Percentiles rank a stretch among this genome's conserved stretches.
Conservation (phyloP, 2,797 vertebrate species). For the Agapornis canus region DNA sequence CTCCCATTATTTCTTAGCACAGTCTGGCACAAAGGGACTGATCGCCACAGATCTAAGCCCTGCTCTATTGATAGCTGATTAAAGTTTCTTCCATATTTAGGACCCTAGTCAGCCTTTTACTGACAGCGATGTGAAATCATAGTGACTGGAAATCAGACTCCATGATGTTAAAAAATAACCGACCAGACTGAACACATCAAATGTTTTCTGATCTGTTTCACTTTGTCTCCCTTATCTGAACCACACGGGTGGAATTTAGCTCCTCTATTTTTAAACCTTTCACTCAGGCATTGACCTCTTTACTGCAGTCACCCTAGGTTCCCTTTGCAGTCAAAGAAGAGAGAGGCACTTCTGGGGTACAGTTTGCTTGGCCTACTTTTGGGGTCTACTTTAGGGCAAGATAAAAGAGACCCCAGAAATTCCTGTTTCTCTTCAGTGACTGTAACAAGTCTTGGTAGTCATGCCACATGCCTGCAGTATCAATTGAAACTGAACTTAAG, state of each 20-base stretch:
- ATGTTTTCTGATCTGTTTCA: conserved; percentile 25
- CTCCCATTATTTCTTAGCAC: background rate
- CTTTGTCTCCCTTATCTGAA: conserved; percentile 49
- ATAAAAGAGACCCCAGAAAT: conserved; percentile 22
- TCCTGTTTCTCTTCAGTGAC: background rate
- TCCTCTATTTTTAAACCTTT: conserved; percentile 60
- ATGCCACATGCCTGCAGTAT: background rate
- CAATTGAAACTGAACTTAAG: background rate
- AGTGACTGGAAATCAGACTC: background rate
- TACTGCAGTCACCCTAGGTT: conserved; percentile 19
- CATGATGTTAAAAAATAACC: background rate
- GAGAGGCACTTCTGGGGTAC: conserved; percentile 24
- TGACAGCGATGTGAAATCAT: background rate
- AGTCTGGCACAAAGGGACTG: background rate
- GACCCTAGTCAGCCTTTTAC: background rate
- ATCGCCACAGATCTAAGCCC: conserved; percentile 31
- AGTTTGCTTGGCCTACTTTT: conserved; percentile 42
- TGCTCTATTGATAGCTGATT: conserved; percentile 32
- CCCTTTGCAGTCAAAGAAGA: conserved; percentile 35
- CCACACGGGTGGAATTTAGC: conserved; percentile 44
- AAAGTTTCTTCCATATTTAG: conserved; percentile 35
- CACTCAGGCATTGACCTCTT: conserved; percentile 46
- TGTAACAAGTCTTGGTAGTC: background rate
- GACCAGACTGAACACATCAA: background rate
- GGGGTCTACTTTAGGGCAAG: background rate